Evolutionary conservation across 2,888 invertebrate species (phyloP).

Genomic region (Urechis unicinctus): DNA sequence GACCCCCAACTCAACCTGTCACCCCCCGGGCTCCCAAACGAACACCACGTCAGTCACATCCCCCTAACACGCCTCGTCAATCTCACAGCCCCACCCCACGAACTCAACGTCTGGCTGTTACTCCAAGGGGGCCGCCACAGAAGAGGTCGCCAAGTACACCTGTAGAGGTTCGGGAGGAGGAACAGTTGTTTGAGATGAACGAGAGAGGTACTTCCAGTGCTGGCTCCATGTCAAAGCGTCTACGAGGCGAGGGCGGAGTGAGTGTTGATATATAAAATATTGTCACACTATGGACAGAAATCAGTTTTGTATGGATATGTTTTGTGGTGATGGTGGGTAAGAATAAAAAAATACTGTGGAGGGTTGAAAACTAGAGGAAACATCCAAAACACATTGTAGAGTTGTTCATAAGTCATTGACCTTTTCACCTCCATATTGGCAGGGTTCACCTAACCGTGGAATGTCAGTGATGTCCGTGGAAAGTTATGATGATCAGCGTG

Average conservation of each 20-base stretch:
- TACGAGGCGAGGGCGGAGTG: background rate
- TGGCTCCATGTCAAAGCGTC: background rate
- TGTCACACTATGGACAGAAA: too few species aligned
- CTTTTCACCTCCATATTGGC: background rate
- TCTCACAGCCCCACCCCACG: background rate
- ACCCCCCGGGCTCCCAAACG: constrained; percentile 6
- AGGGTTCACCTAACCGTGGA: background rate
- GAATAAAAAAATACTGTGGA: too few species aligned
- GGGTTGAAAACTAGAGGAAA: too few species aligned
- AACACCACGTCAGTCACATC: background rate
- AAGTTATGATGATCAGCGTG: background rate
- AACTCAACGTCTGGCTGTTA: too few species aligned
- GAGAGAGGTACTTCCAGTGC: background rate
- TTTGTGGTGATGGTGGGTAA: too few species aligned
- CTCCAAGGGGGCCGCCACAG: background rate
- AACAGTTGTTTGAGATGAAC: background rate
- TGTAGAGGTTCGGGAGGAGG: constrained; percentile 3
- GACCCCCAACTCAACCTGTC: background rate
- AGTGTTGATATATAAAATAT: too few species aligned
- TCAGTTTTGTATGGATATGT: too few species aligned
- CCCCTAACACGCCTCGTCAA: background rate
- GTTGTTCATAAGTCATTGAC: background rate
- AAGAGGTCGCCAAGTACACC: constrained; percentile 8
- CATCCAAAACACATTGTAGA: too few species aligned
- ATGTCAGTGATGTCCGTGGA: background rate